Evolutionary conservation across 2,113 vertebrate species (phyloP).

Genomic region (Dromas ardeola): DNA sequence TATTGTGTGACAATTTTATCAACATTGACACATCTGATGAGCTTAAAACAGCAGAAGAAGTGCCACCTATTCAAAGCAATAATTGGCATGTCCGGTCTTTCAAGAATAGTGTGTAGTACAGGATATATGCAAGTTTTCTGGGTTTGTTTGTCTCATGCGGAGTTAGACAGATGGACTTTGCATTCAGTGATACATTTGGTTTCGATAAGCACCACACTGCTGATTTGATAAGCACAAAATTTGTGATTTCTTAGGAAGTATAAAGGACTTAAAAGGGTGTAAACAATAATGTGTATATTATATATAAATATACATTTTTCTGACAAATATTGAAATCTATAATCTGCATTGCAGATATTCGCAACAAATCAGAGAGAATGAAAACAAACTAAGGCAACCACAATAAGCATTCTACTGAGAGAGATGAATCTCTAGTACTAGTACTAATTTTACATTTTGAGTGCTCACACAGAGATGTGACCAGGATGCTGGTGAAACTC

Average conservation of each 20-base stretch:
- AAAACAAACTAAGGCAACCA: not conserved
- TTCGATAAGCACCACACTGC: not conserved
- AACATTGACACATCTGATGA: slow-evolving; percentile 10
- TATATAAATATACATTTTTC: not conserved
- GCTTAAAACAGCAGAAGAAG: not conserved
- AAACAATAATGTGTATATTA: not conserved
- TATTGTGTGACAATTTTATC: slow-evolving; percentile 24
- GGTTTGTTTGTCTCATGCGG: not conserved
- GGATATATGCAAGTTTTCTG: not conserved
- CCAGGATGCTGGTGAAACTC: not conserved
- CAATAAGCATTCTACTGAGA: not conserved
- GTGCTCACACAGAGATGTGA: not conserved
- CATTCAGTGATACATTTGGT: not conserved
- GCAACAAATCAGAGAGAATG: not conserved
- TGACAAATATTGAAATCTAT: not conserved
- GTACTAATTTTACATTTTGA: not conserved
- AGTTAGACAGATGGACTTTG: not conserved
- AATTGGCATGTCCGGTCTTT: not conserved
- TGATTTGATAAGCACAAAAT: not conserved
- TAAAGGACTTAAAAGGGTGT: not conserved
- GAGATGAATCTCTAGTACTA: not conserved
- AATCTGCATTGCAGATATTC: not conserved
- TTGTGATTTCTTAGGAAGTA: not conserved
- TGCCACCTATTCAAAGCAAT: not conserved
- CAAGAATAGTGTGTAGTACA: not conserved